These are phyloP conservation scores for Bradypodion ventrale DNA, from an alignment of 2,797 vertebrate genomes.

Conservation along the genomic window DNA sequence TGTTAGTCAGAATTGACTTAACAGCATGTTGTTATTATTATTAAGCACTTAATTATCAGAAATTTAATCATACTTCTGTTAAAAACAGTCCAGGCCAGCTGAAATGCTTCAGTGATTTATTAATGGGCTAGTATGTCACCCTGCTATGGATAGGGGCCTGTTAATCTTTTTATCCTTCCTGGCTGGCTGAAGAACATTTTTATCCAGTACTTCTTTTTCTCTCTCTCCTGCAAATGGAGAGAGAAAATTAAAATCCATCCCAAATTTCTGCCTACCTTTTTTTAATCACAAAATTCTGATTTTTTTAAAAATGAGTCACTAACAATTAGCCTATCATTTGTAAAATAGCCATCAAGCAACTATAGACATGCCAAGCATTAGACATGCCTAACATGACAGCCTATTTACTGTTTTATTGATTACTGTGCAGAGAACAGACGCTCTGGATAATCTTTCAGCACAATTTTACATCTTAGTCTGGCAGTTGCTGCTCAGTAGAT, in stretches of 20 bases:
- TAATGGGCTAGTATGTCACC: slow-evolving; percentile 16
- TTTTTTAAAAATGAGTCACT: not conserved
- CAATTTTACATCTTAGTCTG: slow-evolving; percentile 44
- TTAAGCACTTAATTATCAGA: slow-evolving; percentile 5
- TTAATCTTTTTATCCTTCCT: not conserved
- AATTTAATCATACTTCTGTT: slow-evolving; percentile 16
- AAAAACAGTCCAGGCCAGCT: not conserved
- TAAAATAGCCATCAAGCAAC: slow-evolving; percentile 51
- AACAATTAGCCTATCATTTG: slow-evolving; percentile 33
- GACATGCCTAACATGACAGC: slow-evolving; percentile 55
- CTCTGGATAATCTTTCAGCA: slow-evolving; percentile 20
- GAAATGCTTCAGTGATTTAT: slow-evolving; percentile 22
- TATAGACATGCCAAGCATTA: slow-evolving; percentile 51
- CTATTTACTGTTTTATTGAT: slow-evolving; percentile 70
- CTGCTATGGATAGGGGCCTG: not conserved
- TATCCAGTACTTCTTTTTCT: not conserved
- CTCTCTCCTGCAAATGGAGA: not conserved
- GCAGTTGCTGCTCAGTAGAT: slow-evolving; percentile 43
- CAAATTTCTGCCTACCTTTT: slow-evolving; percentile 24
- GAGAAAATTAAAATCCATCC: not conserved
- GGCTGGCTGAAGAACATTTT: not conserved
- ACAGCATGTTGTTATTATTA: too few relatives aligned
- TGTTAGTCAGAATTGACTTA: too few relatives aligned
- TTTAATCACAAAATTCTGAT: not conserved
- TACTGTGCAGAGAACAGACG: slow-evolving; percentile 60